Conservation (phyloP, 1,140 invertebrate species). For the Himalopsyche phryganea region DNA sequence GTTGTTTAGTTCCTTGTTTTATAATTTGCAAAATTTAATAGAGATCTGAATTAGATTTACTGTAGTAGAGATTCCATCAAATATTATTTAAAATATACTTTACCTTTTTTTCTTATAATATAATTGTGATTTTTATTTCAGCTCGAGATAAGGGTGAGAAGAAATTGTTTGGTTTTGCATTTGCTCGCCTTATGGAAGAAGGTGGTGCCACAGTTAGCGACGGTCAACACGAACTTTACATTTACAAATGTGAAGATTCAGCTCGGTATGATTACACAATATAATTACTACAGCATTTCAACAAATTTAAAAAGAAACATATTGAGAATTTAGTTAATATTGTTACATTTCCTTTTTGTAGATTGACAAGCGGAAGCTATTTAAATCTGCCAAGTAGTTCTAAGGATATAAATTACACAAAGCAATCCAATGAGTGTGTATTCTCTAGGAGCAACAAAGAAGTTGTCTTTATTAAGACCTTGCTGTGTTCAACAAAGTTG, state of each 20-base stretch:
- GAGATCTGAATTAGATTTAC: too few relatives aligned
- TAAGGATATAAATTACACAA: slow-evolving; percentile 65
- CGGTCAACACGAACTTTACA: slow-evolving; percentile 80
- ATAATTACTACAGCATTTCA: not conserved
- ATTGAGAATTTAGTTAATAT: not conserved
- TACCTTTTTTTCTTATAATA: too few relatives aligned
- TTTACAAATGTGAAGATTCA: slow-evolving; percentile 90
- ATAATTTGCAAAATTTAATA: too few relatives aligned
- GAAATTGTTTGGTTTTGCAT: slow-evolving; percentile 90
- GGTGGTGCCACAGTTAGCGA: slow-evolving; percentile 85
- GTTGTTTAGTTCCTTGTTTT: too few relatives aligned
- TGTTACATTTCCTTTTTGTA: slow-evolving; percentile 24
- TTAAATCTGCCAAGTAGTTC: slow-evolving; percentile 68
- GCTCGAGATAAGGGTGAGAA: slow-evolving; percentile 86
- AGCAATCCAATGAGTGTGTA: slow-evolving; percentile 62
- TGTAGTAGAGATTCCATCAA: too few relatives aligned
- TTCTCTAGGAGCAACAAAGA: slow-evolving; percentile 84
- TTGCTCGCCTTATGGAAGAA: slow-evolving; percentile 84
- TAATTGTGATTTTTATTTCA: too few relatives aligned
- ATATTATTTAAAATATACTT: too few relatives aligned
- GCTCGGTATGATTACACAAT: slow-evolving; percentile 47
- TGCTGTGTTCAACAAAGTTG: slow-evolving; percentile 90
- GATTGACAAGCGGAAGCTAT: slow-evolving; percentile 72
- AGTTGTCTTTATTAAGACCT: slow-evolving; percentile 73
- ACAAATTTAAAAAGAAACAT: not conserved